Evolutionary conservation across 2,888 invertebrate species (phyloP).

Genomic region (Metellina segmentata): DNA sequence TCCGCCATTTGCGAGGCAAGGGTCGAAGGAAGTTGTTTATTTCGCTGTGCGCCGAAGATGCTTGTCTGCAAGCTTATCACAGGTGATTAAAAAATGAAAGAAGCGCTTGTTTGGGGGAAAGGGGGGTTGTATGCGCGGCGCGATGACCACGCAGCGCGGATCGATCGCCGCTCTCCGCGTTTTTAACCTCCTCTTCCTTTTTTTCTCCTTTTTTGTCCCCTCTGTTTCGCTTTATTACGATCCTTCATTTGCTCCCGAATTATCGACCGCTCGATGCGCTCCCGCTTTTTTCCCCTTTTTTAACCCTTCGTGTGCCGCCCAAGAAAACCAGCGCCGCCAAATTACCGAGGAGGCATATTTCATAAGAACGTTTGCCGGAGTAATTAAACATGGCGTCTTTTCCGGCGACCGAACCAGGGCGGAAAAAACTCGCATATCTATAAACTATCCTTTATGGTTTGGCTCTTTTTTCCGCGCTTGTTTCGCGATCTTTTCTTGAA

Average conservation of each 20-base stretch:
- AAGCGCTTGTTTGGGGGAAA: slow-evolving; percentile 7
- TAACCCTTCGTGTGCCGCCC: slow-evolving; percentile 67
- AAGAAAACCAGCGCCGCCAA: slow-evolving; percentile 48
- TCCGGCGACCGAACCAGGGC: slow-evolving; percentile 13
- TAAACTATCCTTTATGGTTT: neutral
- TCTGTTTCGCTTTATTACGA: slow-evolving; percentile 49
- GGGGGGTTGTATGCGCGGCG: slow-evolving; percentile 38
- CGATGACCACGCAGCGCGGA: slow-evolving; percentile 57
- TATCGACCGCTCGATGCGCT: slow-evolving; percentile 66
- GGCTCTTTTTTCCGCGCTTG: neutral
- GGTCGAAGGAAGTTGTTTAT: slow-evolving; percentile 26
- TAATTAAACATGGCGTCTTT: slow-evolving; percentile 75
- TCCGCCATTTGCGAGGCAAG: slow-evolving; percentile 65
- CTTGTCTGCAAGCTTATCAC: slow-evolving; percentile 35
- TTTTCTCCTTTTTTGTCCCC: slow-evolving; percentile 61
- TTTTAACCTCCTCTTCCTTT: slow-evolving; percentile 57
- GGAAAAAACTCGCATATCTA: neutral
- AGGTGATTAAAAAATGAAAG: slow-evolving; percentile 53
- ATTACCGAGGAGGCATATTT: slow-evolving; percentile 69
- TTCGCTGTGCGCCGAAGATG: neutral
- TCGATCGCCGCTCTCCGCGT: slow-evolving; percentile 56
- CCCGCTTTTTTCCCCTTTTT: slow-evolving; percentile 66
- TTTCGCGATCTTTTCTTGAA: slow-evolving; percentile 32
- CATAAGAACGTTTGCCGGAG: slow-evolving; percentile 71
- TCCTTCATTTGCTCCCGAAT: slow-evolving; percentile 72